phyloP scores from a whole-genome alignment of 1,140 invertebrate species.

The Grapholita molesta region DNA sequence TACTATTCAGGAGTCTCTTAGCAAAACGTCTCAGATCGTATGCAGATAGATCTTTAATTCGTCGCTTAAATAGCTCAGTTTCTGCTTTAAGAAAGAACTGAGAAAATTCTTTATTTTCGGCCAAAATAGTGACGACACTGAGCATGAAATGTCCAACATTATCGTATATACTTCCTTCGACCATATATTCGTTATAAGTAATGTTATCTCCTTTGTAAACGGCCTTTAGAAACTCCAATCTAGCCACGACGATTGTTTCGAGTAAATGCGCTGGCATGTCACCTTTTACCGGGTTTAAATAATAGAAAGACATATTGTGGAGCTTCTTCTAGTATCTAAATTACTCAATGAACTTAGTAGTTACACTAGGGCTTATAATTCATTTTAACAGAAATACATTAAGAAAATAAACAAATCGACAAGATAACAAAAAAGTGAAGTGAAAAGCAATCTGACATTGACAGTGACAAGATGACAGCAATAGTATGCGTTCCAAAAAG shows the following conservation, averaged over 20 bases:
- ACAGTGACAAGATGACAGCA: neutral
- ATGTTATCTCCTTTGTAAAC: slow-evolving; percentile 46
- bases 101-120: slow-evolving; percentile 41
- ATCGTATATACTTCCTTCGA: slow-evolving; percentile 79
- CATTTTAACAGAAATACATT: neutral
- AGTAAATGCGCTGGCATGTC: slow-evolving; percentile 53
- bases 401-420: neutral
- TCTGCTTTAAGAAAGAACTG: slow-evolving; percentile 49
- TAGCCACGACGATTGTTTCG: slow-evolving; percentile 45
- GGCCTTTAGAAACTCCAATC: slow-evolving; percentile 46
- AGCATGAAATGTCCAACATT: slow-evolving; percentile 79
- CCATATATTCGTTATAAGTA: slow-evolving; percentile 73
- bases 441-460: neutral
- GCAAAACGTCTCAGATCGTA: slow-evolving; percentile 59
- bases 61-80: slow-evolving; percentile 47
- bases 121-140: slow-evolving; percentile 63
- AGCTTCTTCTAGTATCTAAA: neutral
- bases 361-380: neutral
- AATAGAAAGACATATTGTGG: slow-evolving; percentile 59
- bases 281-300: slow-evolving; percentile 51
- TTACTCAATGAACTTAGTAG: neutral
- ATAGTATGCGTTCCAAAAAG: neutral
- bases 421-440: neutral
- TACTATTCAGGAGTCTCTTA: slow-evolving; percentile 57
- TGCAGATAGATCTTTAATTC: slow-evolving; percentile 44